Evolutionary conservation across 2,113 vertebrate genomes (phyloP), one percentile per base, ranked within the genome.

Genomic region (Mesitornis unicolor): DNA sequence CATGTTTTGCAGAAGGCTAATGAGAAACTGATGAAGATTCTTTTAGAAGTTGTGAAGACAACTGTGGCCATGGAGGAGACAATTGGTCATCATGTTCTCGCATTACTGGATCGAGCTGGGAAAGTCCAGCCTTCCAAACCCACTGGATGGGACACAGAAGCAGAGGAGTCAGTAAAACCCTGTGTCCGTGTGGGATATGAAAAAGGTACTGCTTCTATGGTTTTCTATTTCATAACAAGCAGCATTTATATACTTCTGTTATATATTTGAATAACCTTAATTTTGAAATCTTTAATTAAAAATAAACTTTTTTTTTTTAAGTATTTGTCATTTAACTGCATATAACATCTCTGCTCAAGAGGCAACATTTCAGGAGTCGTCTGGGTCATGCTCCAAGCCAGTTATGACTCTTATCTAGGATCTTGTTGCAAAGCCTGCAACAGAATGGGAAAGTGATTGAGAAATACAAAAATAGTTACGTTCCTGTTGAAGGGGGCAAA

Each of bases 1-100:
- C 97, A 98, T 92, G 82, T 97, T 74, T 96, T 99, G 59, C 98
- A 98, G 77, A 97, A 98, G 82, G 97, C 98, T 61, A 99, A 99
- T 90, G 97, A 98, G 75, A 99, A 98, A 90, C 98, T 99, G 33
- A 74, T 98, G 73, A 99, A 98, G 97, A 99, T 99, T 68, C 96
- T 99, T 64, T 95, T 98, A 63, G 99, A 99, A 51, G 98, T 99
- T 70, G 98, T 99, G 88, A 99, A 99, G 97, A 99, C 99, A 36
- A 99, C 99, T 2, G 98, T 98, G 33, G 99, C 99, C 28, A 98
- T 98, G 17, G 99, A 99, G 96, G 99, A 99, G 96, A 99, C 99
- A 33, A 98, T 99, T 90, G 98, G 98, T 42, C 96, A 96, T 18
- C 99, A 99, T 95, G 98, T 99, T 92, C 98, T 99, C 68, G 98